Percentiles rank a stretch among this genome's conserved stretches.
phyloP scores from a whole-genome alignment of 2,797 vertebrate genomes.

The Lutjanus campechanus region DNA sequence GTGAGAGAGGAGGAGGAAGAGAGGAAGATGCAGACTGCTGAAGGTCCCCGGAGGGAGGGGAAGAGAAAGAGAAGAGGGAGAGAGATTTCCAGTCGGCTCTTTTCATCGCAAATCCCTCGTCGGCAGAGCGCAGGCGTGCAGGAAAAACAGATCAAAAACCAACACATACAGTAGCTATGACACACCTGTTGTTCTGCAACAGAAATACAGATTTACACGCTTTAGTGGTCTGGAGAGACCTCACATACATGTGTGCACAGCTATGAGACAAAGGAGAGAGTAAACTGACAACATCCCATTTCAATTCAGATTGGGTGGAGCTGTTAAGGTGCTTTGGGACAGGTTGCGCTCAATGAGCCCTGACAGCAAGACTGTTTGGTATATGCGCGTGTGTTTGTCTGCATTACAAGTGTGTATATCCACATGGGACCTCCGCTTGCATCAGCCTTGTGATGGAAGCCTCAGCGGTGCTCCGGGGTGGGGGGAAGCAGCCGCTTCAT shows the following conservation, averaged over 20 bases:
- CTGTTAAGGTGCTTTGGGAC: conserved; percentile 61
- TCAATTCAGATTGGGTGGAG: conserved; percentile 54
- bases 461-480: conserved; percentile 40
- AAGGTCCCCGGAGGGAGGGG: conserved; percentile 54
- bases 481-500: conserved; percentile 53
- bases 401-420: conserved; percentile 57
- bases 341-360: conserved; percentile 67
- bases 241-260: conserved; percentile 43
- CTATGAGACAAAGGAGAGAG: conserved; percentile 39
- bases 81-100: conserved; percentile 57
- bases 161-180: conserved; percentile 40
- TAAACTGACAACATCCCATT: conserved; percentile 44
- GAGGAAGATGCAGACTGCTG: conserved; percentile 55
- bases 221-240: conserved; percentile 54
- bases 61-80: conserved; percentile 21
- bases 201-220: conserved; percentile 51
- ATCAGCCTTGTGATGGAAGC: conserved; percentile 67
- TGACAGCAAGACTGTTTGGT: conserved; percentile 59
- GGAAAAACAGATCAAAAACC: conserved; percentile 63
- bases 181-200: conserved; percentile 58
- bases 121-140: conserved; percentile 30
- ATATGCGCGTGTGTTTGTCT: conserved; percentile 47
- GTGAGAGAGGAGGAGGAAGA: conserved; percentile 36
- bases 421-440: conserved; percentile 65
- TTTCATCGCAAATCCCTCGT: conserved; percentile 70